Evolutionary conservation across 2,888 invertebrate species (phyloP).

Genomic region (Drosophila prostipennis): DNA sequence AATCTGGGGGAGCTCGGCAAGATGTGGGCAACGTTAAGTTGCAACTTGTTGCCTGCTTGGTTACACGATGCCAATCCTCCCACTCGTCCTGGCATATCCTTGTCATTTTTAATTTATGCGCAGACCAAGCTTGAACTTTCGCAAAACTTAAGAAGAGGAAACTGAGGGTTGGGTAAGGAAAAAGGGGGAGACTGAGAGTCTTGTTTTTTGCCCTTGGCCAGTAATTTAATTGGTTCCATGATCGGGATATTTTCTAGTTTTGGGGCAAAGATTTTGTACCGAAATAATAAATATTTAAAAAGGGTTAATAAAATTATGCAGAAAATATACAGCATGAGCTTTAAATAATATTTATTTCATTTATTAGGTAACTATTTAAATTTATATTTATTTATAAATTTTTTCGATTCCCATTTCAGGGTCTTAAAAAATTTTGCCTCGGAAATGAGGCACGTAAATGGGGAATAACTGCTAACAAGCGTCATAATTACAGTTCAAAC

Average conservation of each 20-base stretch:
- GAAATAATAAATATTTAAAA: slow-evolving; percentile 1
- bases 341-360: neutral
- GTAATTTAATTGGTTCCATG: slow-evolving; percentile 34
- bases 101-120: slow-evolving; percentile 66
- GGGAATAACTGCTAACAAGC: slow-evolving; percentile 28
- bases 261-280: neutral
- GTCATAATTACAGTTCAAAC: slow-evolving; percentile 38
- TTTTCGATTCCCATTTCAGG: neutral
- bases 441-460: slow-evolving; percentile 5
- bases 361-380: neutral
- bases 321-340: neutral
- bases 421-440: neutral
- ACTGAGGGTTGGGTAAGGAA: neutral
- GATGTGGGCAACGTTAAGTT: slow-evolving; percentile 52
- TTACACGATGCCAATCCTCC: slow-evolving; percentile 27
- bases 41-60: slow-evolving; percentile 65
- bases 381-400: too few species aligned
- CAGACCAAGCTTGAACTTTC: slow-evolving; percentile 38
- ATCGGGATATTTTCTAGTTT: neutral
- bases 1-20: neutral
- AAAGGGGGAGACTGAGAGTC: neutral
- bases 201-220: slow-evolving; percentile 9
- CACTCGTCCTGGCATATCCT: slow-evolving; percentile 67
- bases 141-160: slow-evolving; percentile 34
- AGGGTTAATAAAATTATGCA: neutral